Evolutionary conservation across 1,140 invertebrate species (phyloP).

Genomic region (Leptonema lineaticorne): DNA sequence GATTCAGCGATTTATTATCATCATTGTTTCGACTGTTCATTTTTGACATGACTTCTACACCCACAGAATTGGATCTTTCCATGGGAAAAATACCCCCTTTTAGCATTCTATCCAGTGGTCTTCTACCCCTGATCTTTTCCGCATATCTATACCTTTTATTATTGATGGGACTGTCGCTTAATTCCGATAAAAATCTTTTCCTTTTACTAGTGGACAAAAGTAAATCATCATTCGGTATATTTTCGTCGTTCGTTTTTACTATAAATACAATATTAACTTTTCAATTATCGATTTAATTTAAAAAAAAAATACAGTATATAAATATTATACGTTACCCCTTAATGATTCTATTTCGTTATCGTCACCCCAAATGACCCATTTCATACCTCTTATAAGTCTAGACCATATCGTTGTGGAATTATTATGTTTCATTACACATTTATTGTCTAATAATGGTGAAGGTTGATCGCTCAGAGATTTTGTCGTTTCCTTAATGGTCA

Average conservation of each 20-base stretch:
- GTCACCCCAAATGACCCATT: conserved; percentile 40
- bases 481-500: conserved; percentile 42
- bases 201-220: conserved; percentile 48
- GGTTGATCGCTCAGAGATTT: conserved; percentile 5
- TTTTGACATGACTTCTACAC: not conserved
- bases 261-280: not conserved
- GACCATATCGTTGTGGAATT: conserved; percentile 40
- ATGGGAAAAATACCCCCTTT: conserved; percentile 7
- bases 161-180: conserved; percentile 48
- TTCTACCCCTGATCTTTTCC: conserved; percentile 49
- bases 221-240: conserved; percentile 3
- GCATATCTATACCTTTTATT: conserved; percentile 52
- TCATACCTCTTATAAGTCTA: conserved; percentile 35
- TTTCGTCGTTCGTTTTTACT: not conserved
- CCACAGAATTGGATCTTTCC: conserved; percentile 34
- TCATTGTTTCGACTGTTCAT: conserved; percentile 3
- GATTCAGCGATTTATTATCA: no score
- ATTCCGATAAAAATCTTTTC: conserved; percentile 48
- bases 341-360: not conserved
- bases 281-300: not conserved
- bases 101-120: conserved; percentile 45
- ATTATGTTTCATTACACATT: conserved; percentile 8
- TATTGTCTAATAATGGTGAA: not conserved
- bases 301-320: not conserved
- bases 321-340: not conserved